A percentile compares a stretch with the other conserved stretches of the same genome.
Evolutionary conservation across 2,797 vertebrate species (phyloP).

Genomic region (Lemur catta): DNA sequence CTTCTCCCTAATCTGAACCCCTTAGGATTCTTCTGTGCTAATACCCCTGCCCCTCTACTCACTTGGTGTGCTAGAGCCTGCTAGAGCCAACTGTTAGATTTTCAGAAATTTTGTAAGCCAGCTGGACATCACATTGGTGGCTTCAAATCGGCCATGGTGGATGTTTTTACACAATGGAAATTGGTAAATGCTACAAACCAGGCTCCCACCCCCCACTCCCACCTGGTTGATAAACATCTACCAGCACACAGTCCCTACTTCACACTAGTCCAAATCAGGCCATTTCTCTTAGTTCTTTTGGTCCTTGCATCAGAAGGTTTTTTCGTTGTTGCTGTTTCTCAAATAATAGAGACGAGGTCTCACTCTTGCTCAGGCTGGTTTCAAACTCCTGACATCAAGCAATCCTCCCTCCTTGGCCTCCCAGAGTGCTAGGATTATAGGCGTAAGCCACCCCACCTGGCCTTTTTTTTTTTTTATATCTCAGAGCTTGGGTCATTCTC

Average conservation of each 20-base stretch:
- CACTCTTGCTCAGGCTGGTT: too few relatives aligned
- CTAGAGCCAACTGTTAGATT: neutral
- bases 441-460: neutral
- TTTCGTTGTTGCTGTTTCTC: too few relatives aligned
- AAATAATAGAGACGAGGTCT: neutral
- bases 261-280: neutral
- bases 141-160: neutral
- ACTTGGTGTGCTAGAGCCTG: neutral
- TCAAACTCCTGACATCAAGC: too few relatives aligned
- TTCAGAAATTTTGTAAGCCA: neutral
- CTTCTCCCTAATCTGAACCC: neutral
- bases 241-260: neutral
- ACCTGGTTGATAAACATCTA: neutral
- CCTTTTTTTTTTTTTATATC: neutral
- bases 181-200: neutral
- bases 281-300: neutral
- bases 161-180: neutral
- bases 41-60: neutral
- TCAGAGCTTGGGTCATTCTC: neutral
- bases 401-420: neutral
- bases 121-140: neutral
- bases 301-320: neutral
- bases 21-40: neutral
- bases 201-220: neutral
- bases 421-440: neutral